These are phyloP conservation scores for Leucophenga varia DNA, from an alignment of 1,140 invertebrate species.

Conservation along the genomic window DNA sequence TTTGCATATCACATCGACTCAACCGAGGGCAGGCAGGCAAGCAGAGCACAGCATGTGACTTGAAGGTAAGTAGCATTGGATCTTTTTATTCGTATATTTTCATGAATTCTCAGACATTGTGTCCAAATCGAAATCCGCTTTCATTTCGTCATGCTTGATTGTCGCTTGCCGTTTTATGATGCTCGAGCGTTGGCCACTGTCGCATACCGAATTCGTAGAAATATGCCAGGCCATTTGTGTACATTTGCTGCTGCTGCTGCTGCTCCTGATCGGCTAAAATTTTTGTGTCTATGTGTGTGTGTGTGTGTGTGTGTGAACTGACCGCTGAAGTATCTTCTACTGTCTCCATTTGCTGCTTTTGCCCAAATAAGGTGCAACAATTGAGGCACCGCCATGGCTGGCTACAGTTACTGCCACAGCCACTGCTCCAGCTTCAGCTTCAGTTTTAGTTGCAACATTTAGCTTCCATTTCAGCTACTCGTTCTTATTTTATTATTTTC, in stretches of 20 bases:
- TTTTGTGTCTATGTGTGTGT: too few species aligned
- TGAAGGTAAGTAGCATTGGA: too few species aligned
- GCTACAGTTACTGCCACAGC: conserved; percentile 14
- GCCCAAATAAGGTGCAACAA: conserved; percentile 51
- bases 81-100: background rate
- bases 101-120: conserved; percentile 4
- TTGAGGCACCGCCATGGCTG: too few species aligned
- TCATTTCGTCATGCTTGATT: conserved; percentile 49
- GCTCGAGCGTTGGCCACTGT: conserved; percentile 23
- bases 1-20: conserved; percentile 3
- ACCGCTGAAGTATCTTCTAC: conserved; percentile 23
- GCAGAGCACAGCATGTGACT: too few species aligned
- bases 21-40: too few species aligned
- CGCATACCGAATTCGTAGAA: too few species aligned
- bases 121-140: conserved; percentile 36
- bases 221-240: too few species aligned
- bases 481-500: too few species aligned
- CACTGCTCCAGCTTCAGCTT: conserved; percentile 5
- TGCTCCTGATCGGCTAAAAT: conserved; percentile 2
- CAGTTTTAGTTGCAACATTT: too few species aligned
- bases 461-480: too few species aligned
- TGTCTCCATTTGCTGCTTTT: conserved; percentile 23
- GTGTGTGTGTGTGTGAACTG: too few species aligned
- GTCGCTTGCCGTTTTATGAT: conserved; percentile 45
- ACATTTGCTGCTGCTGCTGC: conserved; percentile 1